Evolutionary conservation across 1,140 invertebrate genomes (phyloP).

Genomic region (Zaprionus vittiger): DNA sequence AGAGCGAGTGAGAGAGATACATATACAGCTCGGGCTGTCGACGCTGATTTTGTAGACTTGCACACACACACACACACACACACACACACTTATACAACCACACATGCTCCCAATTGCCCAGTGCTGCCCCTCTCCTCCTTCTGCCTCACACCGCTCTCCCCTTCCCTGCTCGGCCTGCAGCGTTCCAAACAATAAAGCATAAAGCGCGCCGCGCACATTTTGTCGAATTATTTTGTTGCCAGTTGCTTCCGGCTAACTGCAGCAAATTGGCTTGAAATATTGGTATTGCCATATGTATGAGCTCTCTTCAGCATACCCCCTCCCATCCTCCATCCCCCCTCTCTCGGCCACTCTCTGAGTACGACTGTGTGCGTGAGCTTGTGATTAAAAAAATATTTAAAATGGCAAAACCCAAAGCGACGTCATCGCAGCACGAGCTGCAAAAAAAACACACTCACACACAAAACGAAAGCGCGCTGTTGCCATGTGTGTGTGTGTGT

Average conservation of each 20-base stretch:
- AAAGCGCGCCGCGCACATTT: slow-evolving; percentile 82
- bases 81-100: slow-evolving; percentile 12
- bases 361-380: slow-evolving; percentile 69
- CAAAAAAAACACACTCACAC: slow-evolving; percentile 1
- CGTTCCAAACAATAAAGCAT: slow-evolving; percentile 80
- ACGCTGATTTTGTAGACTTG: slow-evolving; percentile 63
- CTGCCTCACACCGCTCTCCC: not conserved
- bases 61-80: slow-evolving; percentile 8
- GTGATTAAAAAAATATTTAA: slow-evolving; percentile 83
- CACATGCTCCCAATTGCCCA: slow-evolving; percentile 25
- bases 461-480: slow-evolving; percentile 50
- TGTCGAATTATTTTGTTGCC: slow-evolving; percentile 83
- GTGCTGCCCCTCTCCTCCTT: slow-evolving; percentile 14
- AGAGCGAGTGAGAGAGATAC: slow-evolving; percentile 22
- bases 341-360: not conserved
- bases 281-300: slow-evolving; percentile 82
- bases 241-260: slow-evolving; percentile 79
- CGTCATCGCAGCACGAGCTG: slow-evolving; percentile 49
- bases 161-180: slow-evolving; percentile 40
- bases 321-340: not conserved
- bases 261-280: slow-evolving; percentile 83
- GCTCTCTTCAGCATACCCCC: slow-evolving; percentile 15
- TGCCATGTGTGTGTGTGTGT: slow-evolving; percentile 11
- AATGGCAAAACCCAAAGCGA: slow-evolving; percentile 79
- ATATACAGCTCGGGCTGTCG: slow-evolving; percentile 47